Evolutionary conservation across 2,113 vertebrate species (phyloP).

Genomic region (Osmerus eperlanus): DNA sequence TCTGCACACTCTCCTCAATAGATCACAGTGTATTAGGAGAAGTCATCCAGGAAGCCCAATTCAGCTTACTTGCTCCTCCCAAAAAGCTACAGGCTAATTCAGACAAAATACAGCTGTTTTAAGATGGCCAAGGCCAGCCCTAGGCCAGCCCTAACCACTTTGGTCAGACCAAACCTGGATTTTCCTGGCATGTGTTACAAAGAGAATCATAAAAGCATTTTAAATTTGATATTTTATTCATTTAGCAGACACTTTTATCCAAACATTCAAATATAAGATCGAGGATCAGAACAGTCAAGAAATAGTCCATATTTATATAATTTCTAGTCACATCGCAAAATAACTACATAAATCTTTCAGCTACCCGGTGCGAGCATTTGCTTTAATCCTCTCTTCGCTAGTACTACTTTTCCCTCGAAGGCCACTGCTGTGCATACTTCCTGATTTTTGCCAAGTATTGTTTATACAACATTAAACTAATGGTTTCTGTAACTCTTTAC

Average conservation of each 20-base stretch:
- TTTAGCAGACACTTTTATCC: too few relatives aligned
- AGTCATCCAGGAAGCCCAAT: background rate
- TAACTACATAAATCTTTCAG: too few relatives aligned
- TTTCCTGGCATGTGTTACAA: background rate
- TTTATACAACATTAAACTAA: background rate
- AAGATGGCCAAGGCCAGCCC: background rate
- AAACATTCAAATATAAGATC: too few relatives aligned
- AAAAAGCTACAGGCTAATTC: constrained; percentile 6
- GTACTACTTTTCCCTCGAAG: background rate
- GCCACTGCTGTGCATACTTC: background rate
- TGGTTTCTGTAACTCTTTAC: background rate
- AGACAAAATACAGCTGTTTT: constrained; percentile 6
- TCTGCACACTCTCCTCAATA: background rate
- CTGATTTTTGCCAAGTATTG: background rate
- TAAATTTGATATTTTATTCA: background rate
- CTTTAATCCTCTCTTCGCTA: background rate
- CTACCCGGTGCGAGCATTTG: too few relatives aligned
- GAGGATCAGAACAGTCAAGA: too few relatives aligned
- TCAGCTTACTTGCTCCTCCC: background rate
- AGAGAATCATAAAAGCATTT: background rate
- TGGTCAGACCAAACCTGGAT: background rate
- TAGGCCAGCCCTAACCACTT: background rate
- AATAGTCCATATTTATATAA: too few relatives aligned
- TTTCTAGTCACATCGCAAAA: too few relatives aligned
- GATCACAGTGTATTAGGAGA: background rate